Evolutionary conservation across 2,888 invertebrate genomes (phyloP).

Genomic region (Microctonus brassicae): DNA sequence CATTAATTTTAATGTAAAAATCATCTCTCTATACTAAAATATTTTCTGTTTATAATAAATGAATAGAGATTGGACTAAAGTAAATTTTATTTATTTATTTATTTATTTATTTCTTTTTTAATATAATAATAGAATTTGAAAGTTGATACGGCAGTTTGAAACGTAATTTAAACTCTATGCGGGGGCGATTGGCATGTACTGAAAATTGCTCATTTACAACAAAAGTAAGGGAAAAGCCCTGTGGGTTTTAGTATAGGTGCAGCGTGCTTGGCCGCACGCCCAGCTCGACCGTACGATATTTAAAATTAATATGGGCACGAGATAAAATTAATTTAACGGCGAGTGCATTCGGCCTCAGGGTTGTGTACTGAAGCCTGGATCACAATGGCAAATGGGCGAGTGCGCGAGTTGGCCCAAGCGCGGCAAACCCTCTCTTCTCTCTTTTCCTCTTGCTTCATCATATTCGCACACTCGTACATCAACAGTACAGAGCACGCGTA

Average conservation of each 20-base stretch:
- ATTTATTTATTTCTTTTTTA: neutral
- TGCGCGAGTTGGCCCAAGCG: constrained; percentile 47
- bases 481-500: constrained; percentile 27
- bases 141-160: constrained; percentile 18
- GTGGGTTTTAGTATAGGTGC: constrained; percentile 21
- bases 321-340: constrained; percentile 70
- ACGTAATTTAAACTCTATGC: constrained; percentile 8
- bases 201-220: constrained; percentile 43
- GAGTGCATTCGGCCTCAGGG: constrained; percentile 61
- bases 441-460: constrained; percentile 27
- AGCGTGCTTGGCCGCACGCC: constrained; percentile 14
- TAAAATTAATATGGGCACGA: constrained; percentile 65
- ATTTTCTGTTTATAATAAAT: neutral
- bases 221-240: constrained; percentile 43
- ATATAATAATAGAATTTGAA: constrained; percentile 40
- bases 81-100: neutral
- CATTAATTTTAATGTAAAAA: no score
- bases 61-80: no score
- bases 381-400: constrained; percentile 66
- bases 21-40: no score
- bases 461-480: constrained; percentile 17
- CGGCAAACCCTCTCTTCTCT: constrained; percentile 55
- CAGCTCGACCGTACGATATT: constrained; percentile 47
- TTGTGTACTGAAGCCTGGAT: constrained; percentile 66
- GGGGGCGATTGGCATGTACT: constrained; percentile 24